Percentiles rank a stretch among this genome's conserved stretches.
Evolutionary conservation across 2,797 vertebrate genomes (phyloP).

Genomic region (Chloroceryle amazona): DNA sequence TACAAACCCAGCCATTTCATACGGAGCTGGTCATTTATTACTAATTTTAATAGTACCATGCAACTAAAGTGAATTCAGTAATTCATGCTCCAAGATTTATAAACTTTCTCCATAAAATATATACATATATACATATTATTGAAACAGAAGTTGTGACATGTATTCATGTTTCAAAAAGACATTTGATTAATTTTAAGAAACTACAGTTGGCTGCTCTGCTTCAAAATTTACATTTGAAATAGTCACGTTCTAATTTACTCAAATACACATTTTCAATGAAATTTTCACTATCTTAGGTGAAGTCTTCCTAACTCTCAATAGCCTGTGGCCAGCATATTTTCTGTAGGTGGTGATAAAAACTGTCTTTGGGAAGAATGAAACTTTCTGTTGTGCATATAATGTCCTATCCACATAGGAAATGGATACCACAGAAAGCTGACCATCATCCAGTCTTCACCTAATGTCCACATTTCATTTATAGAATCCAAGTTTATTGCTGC

Average conservation of each 20-base stretch:
- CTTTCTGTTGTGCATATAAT: not conserved
- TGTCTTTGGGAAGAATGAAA: not conserved
- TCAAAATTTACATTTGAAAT: slow-evolving; percentile 13
- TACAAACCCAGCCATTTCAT: not conserved
- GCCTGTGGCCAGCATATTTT: not conserved
- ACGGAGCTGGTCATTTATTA: slow-evolving; percentile 19
- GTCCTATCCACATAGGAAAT: not conserved
- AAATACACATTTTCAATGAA: not conserved
- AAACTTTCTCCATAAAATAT: slow-evolving; percentile 3
- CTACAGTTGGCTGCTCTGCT: not conserved
- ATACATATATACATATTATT: not conserved
- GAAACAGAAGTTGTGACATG: not conserved
- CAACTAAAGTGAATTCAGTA: not conserved
- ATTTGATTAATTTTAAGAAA: slow-evolving; percentile 1
- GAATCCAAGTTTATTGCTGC: slow-evolving; percentile 1
- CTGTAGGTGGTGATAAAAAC: not conserved
- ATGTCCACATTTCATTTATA: not conserved
- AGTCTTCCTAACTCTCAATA: not conserved
- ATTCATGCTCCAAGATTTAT: not conserved
- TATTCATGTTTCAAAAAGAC: not conserved
- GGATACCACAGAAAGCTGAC: not conserved
- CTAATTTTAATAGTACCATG: not conserved
- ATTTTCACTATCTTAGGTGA: not conserved
- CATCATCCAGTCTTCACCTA: not conserved
- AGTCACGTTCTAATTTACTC: not conserved